phyloP scores from a whole-genome alignment of 2,888 invertebrate species.

The Hirtodrosophila cameraria region DNA sequence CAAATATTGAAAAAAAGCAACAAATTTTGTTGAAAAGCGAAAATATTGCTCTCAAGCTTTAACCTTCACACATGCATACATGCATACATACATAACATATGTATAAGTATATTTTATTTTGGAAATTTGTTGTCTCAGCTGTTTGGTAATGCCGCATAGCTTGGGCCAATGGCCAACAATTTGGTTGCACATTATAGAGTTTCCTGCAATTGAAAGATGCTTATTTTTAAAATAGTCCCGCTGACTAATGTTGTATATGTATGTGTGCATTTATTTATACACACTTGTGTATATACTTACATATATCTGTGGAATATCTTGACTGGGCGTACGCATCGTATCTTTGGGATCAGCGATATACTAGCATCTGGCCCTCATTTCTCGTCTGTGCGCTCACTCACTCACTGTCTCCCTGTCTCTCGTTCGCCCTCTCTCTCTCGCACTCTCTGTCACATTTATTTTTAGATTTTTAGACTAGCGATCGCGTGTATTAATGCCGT shows the following conservation, averaged over 20 bases:
- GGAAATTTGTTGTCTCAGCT: constrained; percentile 34
- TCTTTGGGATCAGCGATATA: constrained; percentile 37
- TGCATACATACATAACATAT: neutral
- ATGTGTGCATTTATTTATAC: constrained; percentile 5
- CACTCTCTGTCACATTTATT: constrained; percentile 41
- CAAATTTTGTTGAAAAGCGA: constrained; percentile 12
- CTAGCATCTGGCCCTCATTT: constrained; percentile 45
- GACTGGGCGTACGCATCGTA: constrained; percentile 22
- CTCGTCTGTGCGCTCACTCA: neutral
- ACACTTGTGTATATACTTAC: neutral
- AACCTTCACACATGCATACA: constrained; percentile 52
- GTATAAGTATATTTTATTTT: neutral
- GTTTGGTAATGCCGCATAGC: constrained; percentile 18
- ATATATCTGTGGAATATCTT: constrained; percentile 24
- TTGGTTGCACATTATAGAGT: constrained; percentile 16
- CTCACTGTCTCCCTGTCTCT: neutral
- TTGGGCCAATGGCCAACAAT: constrained; percentile 10
- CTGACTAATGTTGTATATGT: constrained; percentile 39
- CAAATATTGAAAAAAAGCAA: constrained; percentile 2
- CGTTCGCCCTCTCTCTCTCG: constrained; percentile 4
- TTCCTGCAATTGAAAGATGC: constrained; percentile 16
- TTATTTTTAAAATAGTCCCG: constrained; percentile 47
- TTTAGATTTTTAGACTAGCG: constrained; percentile 50
- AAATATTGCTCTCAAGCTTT: constrained; percentile 35
- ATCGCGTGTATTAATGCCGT: constrained; percentile 37